Conservation (phyloP, 2,888 invertebrate genomes). For the Melipona beecheii region DNA sequence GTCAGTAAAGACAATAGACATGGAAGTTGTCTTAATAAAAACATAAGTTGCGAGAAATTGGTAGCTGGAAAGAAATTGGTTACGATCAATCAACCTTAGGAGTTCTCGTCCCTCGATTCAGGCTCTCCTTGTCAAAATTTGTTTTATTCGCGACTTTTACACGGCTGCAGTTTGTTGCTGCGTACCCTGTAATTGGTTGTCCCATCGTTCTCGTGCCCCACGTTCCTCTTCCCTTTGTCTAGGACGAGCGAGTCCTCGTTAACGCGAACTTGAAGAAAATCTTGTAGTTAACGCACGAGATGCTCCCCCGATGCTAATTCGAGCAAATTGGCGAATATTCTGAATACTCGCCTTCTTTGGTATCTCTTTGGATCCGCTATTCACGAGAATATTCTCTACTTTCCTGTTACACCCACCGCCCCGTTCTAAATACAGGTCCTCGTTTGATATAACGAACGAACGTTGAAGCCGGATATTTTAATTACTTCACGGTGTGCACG, state of each 20-base stretch:
- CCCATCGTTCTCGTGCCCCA: background rate
- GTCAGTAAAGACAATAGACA: background rate
- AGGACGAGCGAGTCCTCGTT: background rate
- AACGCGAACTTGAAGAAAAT: slow-evolving; percentile 19
- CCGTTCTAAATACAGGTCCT: too few relatives aligned
- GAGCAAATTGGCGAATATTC: slow-evolving; percentile 12
- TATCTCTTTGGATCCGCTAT: slow-evolving; percentile 3
- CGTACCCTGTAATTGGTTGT: slow-evolving; percentile 23
- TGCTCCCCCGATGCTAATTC: background rate
- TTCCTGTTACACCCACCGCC: too few relatives aligned
- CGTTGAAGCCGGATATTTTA: background rate
- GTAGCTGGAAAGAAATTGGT: background rate
- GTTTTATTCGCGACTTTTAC: slow-evolving; percentile 25
- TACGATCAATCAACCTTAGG: background rate
- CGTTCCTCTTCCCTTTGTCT: background rate
- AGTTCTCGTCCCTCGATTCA: background rate
- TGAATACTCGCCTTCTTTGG: background rate
- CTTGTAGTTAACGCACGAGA: slow-evolving; percentile 27
- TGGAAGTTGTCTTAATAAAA: too few relatives aligned
- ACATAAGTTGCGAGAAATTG: background rate
- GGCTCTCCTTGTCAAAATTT: slow-evolving; percentile 4
- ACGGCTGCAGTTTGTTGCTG: slow-evolving; percentile 10
- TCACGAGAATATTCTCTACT: background rate
- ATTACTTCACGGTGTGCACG: background rate
- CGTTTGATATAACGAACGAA: background rate